Conservation (phyloP, 2,797 vertebrate genomes). For the Manis pentadactyla region DNA sequence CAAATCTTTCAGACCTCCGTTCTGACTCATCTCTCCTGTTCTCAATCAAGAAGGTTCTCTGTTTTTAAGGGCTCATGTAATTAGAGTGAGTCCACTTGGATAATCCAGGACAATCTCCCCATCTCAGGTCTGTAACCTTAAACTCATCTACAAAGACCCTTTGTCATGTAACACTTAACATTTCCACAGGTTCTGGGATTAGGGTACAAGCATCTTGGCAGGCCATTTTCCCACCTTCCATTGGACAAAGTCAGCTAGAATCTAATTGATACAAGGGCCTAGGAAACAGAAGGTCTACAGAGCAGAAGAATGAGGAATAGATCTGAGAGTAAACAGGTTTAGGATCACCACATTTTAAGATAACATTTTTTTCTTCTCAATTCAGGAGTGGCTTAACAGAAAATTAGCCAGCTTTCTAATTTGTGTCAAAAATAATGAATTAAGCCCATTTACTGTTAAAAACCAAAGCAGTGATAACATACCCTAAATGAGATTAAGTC, state of each 20-base stretch:
- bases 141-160: neutral
- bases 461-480: neutral
- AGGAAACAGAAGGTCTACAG: neutral
- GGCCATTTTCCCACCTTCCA: neutral
- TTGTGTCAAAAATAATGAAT: slow-evolving; percentile 36
- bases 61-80: neutral
- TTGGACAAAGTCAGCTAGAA: neutral
- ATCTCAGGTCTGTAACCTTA: neutral
- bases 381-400: neutral
- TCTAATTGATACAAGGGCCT: neutral
- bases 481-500: neutral
- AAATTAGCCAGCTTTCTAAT: neutral
- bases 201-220: neutral
- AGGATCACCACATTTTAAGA: neutral
- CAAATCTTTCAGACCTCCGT: neutral
- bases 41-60: neutral
- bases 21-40: neutral
- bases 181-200: neutral
- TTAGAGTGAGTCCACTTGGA: neutral
- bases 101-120: neutral
- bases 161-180: neutral
- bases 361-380: neutral
- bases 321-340: neutral
- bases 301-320: neutral
- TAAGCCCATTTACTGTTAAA: neutral